phyloP scores from a whole-genome alignment of 2,888 invertebrate species.

The Luperina nickerlii region DNA sequence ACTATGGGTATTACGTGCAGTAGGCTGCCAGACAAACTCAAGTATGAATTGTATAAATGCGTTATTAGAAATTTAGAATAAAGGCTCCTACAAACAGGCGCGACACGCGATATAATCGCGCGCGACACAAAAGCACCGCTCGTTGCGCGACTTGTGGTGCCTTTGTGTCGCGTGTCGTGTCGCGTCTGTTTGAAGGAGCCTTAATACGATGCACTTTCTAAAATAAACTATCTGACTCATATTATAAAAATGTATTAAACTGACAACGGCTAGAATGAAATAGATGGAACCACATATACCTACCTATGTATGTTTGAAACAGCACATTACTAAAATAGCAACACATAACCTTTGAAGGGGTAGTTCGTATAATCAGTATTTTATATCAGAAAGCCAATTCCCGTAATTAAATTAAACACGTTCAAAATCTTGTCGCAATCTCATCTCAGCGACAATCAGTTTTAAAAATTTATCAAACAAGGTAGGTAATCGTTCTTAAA shows the following conservation, averaged over 20 bases:
- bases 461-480: background rate
- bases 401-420: too few species aligned
- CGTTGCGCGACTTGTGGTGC: too few species aligned
- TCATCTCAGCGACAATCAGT: background rate
- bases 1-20: background rate
- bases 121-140: too few species aligned
- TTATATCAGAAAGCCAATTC: background rate
- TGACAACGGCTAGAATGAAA: background rate
- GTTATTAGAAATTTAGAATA: background rate
- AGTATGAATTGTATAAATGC: constrained; percentile 16
- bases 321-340: background rate
- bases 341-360: background rate
- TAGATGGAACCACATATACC: background rate
- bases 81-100: too few species aligned
- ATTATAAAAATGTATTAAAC: background rate
- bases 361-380: background rate
- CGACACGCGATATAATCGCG: too few species aligned
- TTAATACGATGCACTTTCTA: background rate
- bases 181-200: too few species aligned
- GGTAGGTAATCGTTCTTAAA: too few species aligned
- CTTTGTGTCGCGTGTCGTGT: too few species aligned
- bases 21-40: constrained; percentile 5
- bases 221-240: background rate
- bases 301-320: background rate
- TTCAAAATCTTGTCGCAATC: background rate